Conservation (phyloP, 2,113 vertebrate genomes). For the Leptocoma aspasia region DNA sequence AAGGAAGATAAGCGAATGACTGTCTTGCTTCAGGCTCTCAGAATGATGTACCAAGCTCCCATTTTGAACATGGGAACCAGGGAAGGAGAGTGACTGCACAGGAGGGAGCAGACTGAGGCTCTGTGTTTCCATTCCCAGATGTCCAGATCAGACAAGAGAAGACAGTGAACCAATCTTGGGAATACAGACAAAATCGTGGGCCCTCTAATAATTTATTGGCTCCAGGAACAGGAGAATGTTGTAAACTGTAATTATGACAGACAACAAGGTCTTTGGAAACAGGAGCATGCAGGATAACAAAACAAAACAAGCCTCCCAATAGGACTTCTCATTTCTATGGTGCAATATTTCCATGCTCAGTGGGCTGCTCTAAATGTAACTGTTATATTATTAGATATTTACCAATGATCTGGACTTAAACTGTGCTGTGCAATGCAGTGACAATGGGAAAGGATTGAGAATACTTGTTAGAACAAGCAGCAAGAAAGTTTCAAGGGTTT, state of each 20-base stretch:
- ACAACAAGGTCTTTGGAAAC: neutral
- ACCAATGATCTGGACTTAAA: neutral
- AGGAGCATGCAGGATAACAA: neutral
- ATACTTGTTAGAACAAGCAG: neutral
- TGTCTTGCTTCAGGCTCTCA: neutral
- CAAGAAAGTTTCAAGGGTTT: neutral
- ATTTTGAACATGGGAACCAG: neutral
- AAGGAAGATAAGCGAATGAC: neutral
- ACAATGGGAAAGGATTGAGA: neutral
- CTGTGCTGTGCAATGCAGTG: neutral
- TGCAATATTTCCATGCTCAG: neutral
- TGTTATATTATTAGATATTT: neutral
- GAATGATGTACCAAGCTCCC: neutral
- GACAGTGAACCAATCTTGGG: neutral
- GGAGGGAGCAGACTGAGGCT: neutral
- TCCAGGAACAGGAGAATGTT: neutral
- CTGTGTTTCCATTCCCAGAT: neutral
- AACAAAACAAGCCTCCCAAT: neutral
- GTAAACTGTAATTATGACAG: neutral
- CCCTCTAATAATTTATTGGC: neutral
- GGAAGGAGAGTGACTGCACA: rapidly evolving
- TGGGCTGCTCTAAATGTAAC: neutral
- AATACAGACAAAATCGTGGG: neutral
- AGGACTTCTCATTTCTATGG: neutral
- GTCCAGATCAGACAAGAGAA: neutral